phyloP scores from a whole-genome alignment of 2,888 invertebrate species.

The Tipula confusa region DNA sequence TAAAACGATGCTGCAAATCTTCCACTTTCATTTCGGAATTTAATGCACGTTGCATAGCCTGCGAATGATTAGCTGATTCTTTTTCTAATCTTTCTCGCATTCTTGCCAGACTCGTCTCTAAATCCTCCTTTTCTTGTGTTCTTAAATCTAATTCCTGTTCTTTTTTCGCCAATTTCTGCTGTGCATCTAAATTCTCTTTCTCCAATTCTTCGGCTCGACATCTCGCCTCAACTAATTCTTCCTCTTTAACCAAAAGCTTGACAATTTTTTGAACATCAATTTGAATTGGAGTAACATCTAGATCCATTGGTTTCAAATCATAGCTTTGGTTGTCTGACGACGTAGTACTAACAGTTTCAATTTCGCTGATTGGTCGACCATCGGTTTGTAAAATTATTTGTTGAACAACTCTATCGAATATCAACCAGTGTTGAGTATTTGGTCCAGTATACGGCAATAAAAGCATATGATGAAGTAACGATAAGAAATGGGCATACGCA shows the following conservation, averaged over 20 bases:
- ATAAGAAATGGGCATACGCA: constrained; percentile 89
- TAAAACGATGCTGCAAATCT: constrained; percentile 62
- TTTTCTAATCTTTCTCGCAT: constrained; percentile 85
- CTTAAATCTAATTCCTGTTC: constrained; percentile 89
- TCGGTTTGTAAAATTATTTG: constrained; percentile 82
- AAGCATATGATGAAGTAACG: constrained; percentile 82
- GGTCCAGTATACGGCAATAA: constrained; percentile 82
- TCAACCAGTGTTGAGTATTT: constrained; percentile 87
- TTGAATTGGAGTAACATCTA: constrained; percentile 78
- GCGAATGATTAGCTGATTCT: constrained; percentile 81
- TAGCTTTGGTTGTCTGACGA: constrained; percentile 37
- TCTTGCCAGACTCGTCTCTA: constrained; percentile 74
- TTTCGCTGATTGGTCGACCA: constrained; percentile 51
- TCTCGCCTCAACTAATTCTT: constrained; percentile 81
- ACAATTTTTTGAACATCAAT: constrained; percentile 90
- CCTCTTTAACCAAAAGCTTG: constrained; percentile 86
- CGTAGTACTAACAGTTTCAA: constrained; percentile 45
- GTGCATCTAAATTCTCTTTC: constrained; percentile 81
- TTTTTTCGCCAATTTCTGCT: constrained; percentile 80
- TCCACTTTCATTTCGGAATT: constrained; percentile 56
- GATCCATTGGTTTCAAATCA: constrained; percentile 59
- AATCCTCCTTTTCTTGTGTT: constrained; percentile 87
- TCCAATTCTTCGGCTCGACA: constrained; percentile 83
- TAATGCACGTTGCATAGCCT: constrained; percentile 70
- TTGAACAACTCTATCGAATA: constrained; percentile 91